A percentile compares a stretch with the other conserved stretches of the same genome.
Evolutionary conservation across 1,140 invertebrate genomes (phyloP).

Genomic region (Anthonomus grandis): DNA sequence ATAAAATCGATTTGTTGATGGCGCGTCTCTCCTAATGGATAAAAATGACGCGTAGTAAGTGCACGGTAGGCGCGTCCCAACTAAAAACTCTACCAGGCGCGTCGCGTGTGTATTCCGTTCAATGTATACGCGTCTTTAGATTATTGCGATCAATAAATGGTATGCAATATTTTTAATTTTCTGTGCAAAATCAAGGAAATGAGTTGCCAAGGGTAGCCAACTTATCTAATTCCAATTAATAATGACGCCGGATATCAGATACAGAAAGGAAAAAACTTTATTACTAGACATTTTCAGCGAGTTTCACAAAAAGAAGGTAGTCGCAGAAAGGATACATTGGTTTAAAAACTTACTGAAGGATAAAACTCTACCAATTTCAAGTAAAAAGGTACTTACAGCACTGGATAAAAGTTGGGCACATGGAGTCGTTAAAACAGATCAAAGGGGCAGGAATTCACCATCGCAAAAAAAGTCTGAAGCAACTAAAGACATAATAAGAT

Average conservation of each 20-base stretch:
- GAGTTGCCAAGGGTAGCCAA: neutral
- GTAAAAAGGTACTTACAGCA: too few relatives aligned
- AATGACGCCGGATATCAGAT: conserved; percentile 1
- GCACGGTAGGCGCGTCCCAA: too few relatives aligned
- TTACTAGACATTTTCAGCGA: neutral
- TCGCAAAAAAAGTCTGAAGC: too few relatives aligned
- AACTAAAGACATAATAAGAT: neutral
- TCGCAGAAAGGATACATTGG: conserved; percentile 2
- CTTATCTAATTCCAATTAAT: neutral
- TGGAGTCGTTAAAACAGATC: neutral
- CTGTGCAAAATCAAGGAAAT: conserved; percentile 4
- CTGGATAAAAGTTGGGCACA: neutral
- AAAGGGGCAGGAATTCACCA: too few relatives aligned
- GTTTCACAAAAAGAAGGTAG: neutral
- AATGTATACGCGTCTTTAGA: too few relatives aligned
- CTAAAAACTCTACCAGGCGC: too few relatives aligned
- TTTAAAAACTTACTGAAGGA: conserved; percentile 6
- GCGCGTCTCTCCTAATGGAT: too few relatives aligned
- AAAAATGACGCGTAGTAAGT: too few relatives aligned
- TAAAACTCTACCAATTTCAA: conserved; percentile 5
- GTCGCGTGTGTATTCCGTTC: too few relatives aligned
- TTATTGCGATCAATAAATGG: conserved; percentile 1
- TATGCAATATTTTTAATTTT: conserved; percentile 5
- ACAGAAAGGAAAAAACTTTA: neutral
- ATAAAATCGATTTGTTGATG: too few relatives aligned